A percentile compares a stretch with the other conserved stretches of the same genome.
These are phyloP conservation scores for Rhodophaea formosa DNA, from an alignment of 2,888 invertebrate genomes.

Conservation along the genomic window DNA sequence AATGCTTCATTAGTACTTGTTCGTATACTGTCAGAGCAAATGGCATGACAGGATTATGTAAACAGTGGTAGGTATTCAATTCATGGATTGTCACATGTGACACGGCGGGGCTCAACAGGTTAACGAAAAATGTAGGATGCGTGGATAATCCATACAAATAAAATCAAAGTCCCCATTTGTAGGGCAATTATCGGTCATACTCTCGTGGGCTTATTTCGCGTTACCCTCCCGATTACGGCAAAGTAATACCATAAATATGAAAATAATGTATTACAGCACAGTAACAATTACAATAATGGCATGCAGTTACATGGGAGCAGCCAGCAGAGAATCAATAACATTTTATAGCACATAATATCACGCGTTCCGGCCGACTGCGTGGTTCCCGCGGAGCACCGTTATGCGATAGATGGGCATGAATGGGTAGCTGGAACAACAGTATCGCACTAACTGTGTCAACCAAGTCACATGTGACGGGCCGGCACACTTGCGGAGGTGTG, in stretches of 20 bases:
- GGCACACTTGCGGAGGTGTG: background rate
- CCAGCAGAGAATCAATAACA: slow-evolving; percentile 11
- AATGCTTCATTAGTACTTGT: no score
- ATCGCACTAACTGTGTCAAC: slow-evolving; percentile 37
- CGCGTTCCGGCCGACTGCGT: slow-evolving; percentile 19
- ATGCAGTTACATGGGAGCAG: background rate
- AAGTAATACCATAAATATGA: background rate
- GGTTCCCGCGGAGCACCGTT: slow-evolving; percentile 24
- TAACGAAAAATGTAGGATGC: no score
- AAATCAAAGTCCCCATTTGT: no score
- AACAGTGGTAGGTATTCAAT: no score
- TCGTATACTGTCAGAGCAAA: no score
- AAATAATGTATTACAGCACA: background rate
- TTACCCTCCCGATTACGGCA: no score
- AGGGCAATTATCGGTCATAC: no score
- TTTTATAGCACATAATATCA: slow-evolving; percentile 13
- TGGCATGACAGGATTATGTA: no score
- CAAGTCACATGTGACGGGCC: slow-evolving; percentile 32
- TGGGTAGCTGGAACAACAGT: slow-evolving; percentile 35
- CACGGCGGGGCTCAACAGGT: no score
- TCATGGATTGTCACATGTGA: no score
- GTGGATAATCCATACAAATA: no score
- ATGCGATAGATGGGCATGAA: slow-evolving; percentile 32
- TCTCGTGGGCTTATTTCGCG: no score
- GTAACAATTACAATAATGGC: background rate